Conservation (phyloP, 2,113 vertebrate species). For the Monarcha castaneiventris region DNA sequence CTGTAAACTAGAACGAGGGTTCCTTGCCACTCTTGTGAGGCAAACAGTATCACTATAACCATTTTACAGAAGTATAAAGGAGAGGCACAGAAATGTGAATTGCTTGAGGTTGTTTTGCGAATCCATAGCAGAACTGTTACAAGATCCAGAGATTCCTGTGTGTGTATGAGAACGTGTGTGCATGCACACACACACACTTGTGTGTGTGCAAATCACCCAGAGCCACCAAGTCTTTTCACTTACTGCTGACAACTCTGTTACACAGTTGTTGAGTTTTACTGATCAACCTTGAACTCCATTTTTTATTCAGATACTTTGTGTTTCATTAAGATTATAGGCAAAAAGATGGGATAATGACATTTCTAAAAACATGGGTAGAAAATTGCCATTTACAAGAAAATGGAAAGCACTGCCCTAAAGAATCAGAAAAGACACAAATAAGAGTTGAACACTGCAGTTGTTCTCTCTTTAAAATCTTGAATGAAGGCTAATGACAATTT, state of each 20-base stretch:
- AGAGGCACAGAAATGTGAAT: not conserved
- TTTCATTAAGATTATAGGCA: not conserved
- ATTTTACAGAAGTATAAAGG: not conserved
- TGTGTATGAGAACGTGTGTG: not conserved
- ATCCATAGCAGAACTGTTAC: not conserved
- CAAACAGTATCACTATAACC: not conserved
- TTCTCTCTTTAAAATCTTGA: not conserved
- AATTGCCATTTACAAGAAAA: not conserved
- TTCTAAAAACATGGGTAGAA: not conserved
- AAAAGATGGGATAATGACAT: not conserved
- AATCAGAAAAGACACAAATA: not conserved
- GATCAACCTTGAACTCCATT: not conserved
- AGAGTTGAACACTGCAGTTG: not conserved
- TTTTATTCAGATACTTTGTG: not conserved
- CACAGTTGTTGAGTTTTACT: not conserved
- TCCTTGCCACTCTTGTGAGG: not conserved
- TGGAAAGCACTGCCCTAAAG: not conserved
- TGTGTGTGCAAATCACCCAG: not conserved
- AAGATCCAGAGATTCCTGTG: not conserved
- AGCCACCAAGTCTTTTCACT: not conserved
- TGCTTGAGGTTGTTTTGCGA: not conserved
- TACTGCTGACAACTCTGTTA: not conserved
- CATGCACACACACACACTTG: rapidly evolving
- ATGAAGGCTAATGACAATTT: not conserved
- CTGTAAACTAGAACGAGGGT: not conserved